phyloP scores from a whole-genome alignment of 37 sponge, comb jelly and placozoan genomes.

The Hormiphora californensis region DNA sequence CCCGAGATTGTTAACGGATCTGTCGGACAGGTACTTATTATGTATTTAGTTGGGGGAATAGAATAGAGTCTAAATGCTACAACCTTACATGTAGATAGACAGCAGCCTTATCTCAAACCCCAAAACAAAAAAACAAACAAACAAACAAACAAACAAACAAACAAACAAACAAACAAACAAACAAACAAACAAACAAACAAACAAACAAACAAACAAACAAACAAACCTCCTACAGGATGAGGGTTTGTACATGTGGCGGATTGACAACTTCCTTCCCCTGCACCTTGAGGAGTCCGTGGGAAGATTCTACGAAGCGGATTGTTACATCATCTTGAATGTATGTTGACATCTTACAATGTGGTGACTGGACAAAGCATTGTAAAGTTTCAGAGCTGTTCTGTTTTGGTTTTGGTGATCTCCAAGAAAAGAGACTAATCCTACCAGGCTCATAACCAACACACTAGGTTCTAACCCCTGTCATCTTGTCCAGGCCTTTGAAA shows the following conservation, averaged over 20 bases:
- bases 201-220: background rate
- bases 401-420: too few species aligned
- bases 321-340: constrained; percentile 80
- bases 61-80: too few species aligned
- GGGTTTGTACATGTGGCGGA: constrained; percentile 84
- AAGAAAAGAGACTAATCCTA: background rate
- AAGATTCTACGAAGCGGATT: constrained; percentile 78
- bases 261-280: constrained; percentile 89
- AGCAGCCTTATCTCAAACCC: too few species aligned
- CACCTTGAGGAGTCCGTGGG: constrained; percentile 76
- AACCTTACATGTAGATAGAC: background rate
- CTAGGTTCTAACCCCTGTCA: background rate
- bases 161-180: too few species aligned
- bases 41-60: too few species aligned
- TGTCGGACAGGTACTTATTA: constrained; percentile 30
- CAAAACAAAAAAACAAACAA: too few species aligned
- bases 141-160: too few species aligned
- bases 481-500: background rate
- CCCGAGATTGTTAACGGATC: constrained; percentile 57
- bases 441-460: background rate
- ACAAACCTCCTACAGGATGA: constrained; percentile 42
- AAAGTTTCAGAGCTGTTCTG: too few species aligned
- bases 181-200: constrained; percentile 62
- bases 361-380: too few species aligned
- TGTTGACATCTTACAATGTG: too few species aligned